Evolutionary conservation across 2,888 invertebrate genomes (phyloP), one percentile per base, ranked within the genome.

Genomic region (Maniola hyperantus): DNA sequence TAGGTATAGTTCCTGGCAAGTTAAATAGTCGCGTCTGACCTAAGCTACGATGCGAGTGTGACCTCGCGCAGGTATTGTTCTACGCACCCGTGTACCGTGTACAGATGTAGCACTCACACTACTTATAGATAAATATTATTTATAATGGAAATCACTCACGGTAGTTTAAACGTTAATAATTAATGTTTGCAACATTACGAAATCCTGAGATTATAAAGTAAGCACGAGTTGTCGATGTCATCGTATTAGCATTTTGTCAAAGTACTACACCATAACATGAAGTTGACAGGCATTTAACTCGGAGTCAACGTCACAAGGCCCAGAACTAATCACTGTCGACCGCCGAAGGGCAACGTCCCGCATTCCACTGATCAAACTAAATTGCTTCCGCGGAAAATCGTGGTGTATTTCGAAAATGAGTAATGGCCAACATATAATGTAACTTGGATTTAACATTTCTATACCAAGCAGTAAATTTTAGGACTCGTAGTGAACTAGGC

Each of bases 311-410:
- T 54, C 59, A 59, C 42, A 59, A 63, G 63, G 72, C 69, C 71
- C 66, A 74, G 76, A 80, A 80, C 77, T 82, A 81, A 84, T 84
- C 78, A 79, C 74, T 71, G 76, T 76, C 74, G 72, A 76, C 77
- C 72, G 74, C 76, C 74, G 74, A 75, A 79, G 79, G 77, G 79
- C 73, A 65, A 62, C 72, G 75, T 66, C 62, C 66, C 59, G 66
- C 59, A 76, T 68, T 68, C 66, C 70, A 71, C 74, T 75, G 72
- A 75, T 72, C 65, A 73, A 75, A 74, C 75, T 74, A 79, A 79
- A 80, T 81, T 80, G 74, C 69, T 74, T 78, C 73, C 72, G 76
- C 73, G 71, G 71, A 50, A 39, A 68, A 62, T 65, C 53, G 62
- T 48, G 34, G 48, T 48, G 34, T 59, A 55, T 57, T 42, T 59